A percentile compares a stretch with the other conserved stretches of the same genome.
These are phyloP conservation scores for Rhinopomastus cyanomelas DNA, from an alignment of 2,113 vertebrate species.

Conservation along the genomic window DNA sequence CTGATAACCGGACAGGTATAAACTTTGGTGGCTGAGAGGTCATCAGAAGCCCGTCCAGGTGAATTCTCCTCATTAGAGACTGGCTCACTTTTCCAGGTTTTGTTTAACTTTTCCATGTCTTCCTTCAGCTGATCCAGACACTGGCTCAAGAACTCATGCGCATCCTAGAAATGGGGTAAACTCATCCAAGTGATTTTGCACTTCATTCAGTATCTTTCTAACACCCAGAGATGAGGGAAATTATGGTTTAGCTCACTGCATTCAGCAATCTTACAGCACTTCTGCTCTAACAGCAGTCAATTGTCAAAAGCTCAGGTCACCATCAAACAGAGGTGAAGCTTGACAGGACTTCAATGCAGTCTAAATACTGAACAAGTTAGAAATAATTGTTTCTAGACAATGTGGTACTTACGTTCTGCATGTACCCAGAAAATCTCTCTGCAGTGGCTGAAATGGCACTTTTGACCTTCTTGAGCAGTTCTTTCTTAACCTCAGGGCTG, in stretches of 20 bases:
- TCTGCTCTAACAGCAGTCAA: neutral
- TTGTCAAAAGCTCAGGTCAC: neutral
- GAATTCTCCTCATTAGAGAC: conserved; percentile 78
- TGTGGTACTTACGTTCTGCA: conserved; percentile 90
- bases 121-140: conserved; percentile 98
- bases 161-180: conserved; percentile 80
- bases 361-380: neutral
- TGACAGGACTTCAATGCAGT: neutral
- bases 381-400: neutral
- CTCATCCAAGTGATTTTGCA: neutral
- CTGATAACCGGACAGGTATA: conserved; percentile 94
- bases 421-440: conserved; percentile 97
- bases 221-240: neutral
- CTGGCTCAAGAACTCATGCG: conserved; percentile 97
- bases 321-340: neutral
- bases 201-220: neutral
- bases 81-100: conserved; percentile 86
- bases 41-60: conserved; percentile 72
- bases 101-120: conserved; percentile 96
- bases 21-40: conserved; percentile 83
- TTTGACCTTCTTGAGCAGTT: conserved; percentile 95
- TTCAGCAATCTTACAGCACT: neutral
- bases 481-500: conserved; percentile 94
- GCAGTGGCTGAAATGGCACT: conserved; percentile 96
- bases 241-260: neutral